Conservation (phyloP, 2,113 vertebrate species). For the Atractosteus spatula region DNA sequence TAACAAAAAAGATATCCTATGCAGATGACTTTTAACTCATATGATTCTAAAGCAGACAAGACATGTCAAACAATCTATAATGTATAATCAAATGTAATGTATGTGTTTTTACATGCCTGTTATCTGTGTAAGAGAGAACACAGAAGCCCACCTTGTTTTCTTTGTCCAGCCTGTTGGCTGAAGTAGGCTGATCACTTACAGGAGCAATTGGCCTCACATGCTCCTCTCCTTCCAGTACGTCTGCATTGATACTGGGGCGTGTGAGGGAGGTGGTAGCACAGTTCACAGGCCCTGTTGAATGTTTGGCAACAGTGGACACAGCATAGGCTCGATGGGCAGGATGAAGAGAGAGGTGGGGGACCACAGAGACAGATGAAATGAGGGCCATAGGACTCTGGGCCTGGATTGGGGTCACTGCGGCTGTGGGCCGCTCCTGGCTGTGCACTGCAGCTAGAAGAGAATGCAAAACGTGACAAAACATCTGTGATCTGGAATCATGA, state of each 20-base stretch:
- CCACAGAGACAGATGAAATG: conserved; percentile 65
- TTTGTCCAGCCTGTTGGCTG: conserved; percentile 76
- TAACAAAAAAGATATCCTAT: too few relatives aligned
- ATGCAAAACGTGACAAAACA: too few relatives aligned
- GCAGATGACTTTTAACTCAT: too few relatives aligned
- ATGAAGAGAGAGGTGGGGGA: conserved; percentile 61
- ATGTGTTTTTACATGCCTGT: not conserved
- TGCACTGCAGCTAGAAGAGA: conserved; percentile 74
- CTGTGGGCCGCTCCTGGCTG: conserved; percentile 86
- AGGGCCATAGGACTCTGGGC: conserved; percentile 69
- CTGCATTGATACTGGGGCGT: conserved; percentile 64
- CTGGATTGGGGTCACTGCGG: conserved; percentile 87
- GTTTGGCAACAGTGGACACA: conserved; percentile 54
- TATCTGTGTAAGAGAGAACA: too few relatives aligned
- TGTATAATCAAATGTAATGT: too few relatives aligned
- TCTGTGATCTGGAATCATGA: too few relatives aligned
- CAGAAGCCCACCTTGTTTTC: conserved; percentile 77
- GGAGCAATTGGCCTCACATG: conserved; percentile 58
- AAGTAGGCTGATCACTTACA: conserved; percentile 57
- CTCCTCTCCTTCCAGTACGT: conserved; percentile 76
- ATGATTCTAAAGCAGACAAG: too few relatives aligned
- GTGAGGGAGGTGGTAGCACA: conserved; percentile 77
- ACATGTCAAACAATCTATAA: too few relatives aligned
- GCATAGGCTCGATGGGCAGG: conserved; percentile 49
- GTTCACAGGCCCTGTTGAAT: conserved; percentile 66